Evolutionary conservation across 2,888 invertebrate species (phyloP).

Genomic region (Xanthorhoe spadicearia): DNA sequence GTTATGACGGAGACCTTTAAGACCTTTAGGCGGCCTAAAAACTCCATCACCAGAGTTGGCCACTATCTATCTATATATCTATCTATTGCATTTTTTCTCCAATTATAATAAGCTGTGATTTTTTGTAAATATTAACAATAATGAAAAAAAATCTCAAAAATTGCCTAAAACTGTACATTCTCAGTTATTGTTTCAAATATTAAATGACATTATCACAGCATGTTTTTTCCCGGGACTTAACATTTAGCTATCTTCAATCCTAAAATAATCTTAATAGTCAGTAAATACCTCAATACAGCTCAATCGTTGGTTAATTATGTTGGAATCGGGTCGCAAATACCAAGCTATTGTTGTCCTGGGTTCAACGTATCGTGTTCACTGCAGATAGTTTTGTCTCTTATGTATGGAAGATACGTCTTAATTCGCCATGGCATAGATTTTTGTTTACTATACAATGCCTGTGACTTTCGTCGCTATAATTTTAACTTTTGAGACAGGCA

Average conservation of each 20-base stretch:
- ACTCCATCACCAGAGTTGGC: no score
- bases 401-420: slow-evolving; percentile 1
- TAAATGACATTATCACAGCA: no score
- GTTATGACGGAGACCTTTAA: no score
- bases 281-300: slow-evolving; percentile 17
- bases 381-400: slow-evolving; percentile 7
- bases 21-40: no score
- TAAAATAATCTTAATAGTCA: slow-evolving; percentile 5
- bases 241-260: neutral
- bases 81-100: no score
- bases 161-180: no score
- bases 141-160: no score
- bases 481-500: no score
- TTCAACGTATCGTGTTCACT: slow-evolving; percentile 24
- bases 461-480: neutral
- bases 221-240: neutral
- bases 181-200: neutral
- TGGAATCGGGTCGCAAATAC: slow-evolving; percentile 44
- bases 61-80: no score
- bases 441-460: neutral
- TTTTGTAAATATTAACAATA: no score
- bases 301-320: slow-evolving; percentile 28
- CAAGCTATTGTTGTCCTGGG: slow-evolving; percentile 40
- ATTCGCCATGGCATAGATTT: neutral
- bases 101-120: no score